Evolutionary conservation across 2,888 invertebrate species (phyloP), one percentile per base, ranked within the genome.

Genomic region (Drepana falcataria): DNA sequence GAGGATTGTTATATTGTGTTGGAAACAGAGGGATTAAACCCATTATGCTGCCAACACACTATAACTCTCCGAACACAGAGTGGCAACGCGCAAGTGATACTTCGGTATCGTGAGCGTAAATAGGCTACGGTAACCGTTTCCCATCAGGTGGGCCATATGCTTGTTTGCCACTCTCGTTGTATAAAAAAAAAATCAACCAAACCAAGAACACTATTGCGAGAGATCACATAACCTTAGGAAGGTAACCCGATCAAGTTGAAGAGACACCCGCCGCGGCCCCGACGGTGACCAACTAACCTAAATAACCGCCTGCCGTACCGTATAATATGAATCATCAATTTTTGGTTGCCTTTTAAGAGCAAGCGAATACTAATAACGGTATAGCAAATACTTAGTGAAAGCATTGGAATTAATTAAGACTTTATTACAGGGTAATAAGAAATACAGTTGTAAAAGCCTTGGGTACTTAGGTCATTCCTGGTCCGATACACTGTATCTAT

Each of bases 271-370:
- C 48, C 51, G 48, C 41, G 54, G 54, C 55, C 53, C 49, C 62
- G 64, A 67, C 65, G 60, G 58, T 55, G 69, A 55, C 69, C 68
- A 60, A 66, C 68, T 69, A 61, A 69, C 69, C 69, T 48, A 68
- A 59, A 58, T 68, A 64, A 4, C 49, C 51, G 55, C 54, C 35
- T 41, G 53, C 54, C 63, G 59, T 56, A 56, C 44, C 5, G 44
- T 9, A 44, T 9, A 9, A 44, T 9, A 9, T 44, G 44, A 44
- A 44, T 44, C 44, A 44, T 44, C 44, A 7, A 9, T 9, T 44
- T 41, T 44, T 44, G 44, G 44, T 44, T 9, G 44, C 44, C 44
- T 44, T 44, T 44, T 44, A 44, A 44, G 9, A 44, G 9, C 44
- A 9, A 44, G 2, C 44, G 1, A 44, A 9, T 7, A 44, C 44